Conservation (phyloP, 2,113 vertebrate genomes). For the Odocoileus virginianus region DNA sequence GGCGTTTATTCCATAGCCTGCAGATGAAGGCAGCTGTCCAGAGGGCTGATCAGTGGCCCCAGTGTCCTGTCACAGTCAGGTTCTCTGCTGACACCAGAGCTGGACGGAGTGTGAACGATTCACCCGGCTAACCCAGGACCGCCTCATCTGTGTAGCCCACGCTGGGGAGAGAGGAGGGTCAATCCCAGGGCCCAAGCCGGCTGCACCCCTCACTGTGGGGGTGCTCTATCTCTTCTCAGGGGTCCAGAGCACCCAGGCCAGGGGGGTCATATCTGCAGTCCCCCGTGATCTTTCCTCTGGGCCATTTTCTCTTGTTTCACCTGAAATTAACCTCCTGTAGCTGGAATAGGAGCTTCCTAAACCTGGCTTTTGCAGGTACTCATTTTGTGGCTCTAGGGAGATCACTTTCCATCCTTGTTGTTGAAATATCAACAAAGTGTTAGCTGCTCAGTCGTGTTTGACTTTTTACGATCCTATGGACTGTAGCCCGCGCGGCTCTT, state of each 20-base stretch:
- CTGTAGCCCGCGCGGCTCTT: not conserved
- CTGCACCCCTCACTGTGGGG: not conserved
- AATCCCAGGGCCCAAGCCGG: not conserved
- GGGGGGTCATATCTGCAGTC: not conserved
- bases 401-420: slow-evolving; percentile 27
- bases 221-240: not conserved
- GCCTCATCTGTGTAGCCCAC: not conserved
- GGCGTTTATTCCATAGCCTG: not conserved
- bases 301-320: not conserved
- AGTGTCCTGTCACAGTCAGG: not conserved
- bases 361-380: not conserved
- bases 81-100: not conserved
- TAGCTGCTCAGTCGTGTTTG: not conserved
- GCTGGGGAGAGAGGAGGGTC: not conserved
- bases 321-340: not conserved
- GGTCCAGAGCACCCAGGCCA: not conserved
- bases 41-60: not conserved
- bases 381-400: not conserved
- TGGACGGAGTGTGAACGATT: not conserved
- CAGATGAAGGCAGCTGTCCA: not conserved
- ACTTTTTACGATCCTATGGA: not conserved
- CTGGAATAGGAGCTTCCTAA: not conserved
- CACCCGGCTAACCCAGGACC: not conserved
- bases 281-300: not conserved
- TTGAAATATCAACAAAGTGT: not conserved